Percentiles rank a stretch among this genome's conserved stretches.
These are phyloP conservation scores for Falco berigora DNA, from an alignment of 2,797 vertebrate genomes.

Conservation along the genomic window DNA sequence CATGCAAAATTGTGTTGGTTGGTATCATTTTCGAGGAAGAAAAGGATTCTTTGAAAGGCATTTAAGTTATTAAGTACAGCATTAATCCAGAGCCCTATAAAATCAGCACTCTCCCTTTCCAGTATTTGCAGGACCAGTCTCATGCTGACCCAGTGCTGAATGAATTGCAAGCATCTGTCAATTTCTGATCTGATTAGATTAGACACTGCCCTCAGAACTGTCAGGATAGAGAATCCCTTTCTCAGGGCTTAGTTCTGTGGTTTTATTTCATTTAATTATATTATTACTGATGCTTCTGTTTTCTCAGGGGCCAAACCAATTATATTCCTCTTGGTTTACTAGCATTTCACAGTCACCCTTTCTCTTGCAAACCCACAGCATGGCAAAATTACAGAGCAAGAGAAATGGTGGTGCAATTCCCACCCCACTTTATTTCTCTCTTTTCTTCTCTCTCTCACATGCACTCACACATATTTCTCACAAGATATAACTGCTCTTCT, in stretches of 20 bases:
- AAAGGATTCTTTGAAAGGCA: neutral
- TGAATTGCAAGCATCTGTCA: neutral
- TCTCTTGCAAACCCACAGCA: neutral
- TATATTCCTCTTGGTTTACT: neutral
- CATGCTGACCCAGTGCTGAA: neutral
- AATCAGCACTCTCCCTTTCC: neutral
- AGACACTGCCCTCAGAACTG: slow-evolving; percentile 1
- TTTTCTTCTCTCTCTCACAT: neutral
- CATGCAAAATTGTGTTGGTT: neutral
- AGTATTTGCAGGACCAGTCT: neutral
- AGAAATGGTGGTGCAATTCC: neutral
- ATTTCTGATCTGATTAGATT: slow-evolving; percentile 32
- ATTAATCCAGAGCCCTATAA: slow-evolving; percentile 10
- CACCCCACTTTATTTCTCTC: neutral
- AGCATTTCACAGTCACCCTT: neutral
- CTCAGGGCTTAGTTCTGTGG: neutral
- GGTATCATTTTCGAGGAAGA: neutral
- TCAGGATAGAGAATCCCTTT: neutral
- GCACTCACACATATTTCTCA: slow-evolving; percentile 12
- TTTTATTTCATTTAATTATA: slow-evolving; percentile 27
- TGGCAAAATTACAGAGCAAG: neutral
- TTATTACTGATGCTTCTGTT: neutral
- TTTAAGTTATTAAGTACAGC: neutral
- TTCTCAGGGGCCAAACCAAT: neutral
- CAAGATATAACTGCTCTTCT: slow-evolving; percentile 31